Conservation (phyloP, 2,888 invertebrate genomes). For the Dorcus parallelipipedus region DNA sequence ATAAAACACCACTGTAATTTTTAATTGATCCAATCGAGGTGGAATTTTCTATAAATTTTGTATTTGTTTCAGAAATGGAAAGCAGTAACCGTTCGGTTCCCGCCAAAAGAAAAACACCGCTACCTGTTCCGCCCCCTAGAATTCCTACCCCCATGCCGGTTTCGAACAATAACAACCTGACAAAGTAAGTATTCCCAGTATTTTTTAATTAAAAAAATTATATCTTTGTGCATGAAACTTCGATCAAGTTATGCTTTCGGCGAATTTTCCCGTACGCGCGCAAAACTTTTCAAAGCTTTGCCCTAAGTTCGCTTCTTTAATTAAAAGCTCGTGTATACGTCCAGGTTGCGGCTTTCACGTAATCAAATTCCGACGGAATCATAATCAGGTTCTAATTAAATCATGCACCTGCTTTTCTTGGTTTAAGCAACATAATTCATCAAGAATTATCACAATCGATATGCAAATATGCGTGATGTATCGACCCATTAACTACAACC, state of each 20-base stretch:
- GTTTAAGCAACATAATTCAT: no score
- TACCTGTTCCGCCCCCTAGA: conserved; percentile 55
- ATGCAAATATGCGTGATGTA: no score
- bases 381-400: neutral
- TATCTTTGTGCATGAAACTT: neutral
- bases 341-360: neutral
- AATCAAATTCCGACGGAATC: neutral
- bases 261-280: conserved; percentile 4
- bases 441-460: no score
- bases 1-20: neutral
- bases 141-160: conserved; percentile 57
- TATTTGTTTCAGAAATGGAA: conserved; percentile 24
- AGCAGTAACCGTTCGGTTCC: conserved; percentile 20
- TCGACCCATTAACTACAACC: no score
- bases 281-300: neutral
- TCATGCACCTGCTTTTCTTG: no score
- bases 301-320: conserved; percentile 10
- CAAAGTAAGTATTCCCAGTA: conserved; percentile 43
- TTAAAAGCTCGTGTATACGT: conserved; percentile 3
- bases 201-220: conserved; percentile 18
- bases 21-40: no score
- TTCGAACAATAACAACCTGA: conserved; percentile 48
- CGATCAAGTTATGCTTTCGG: neutral
- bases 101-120: conserved; percentile 44
- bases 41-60: conserved; percentile 6